These are phyloP conservation scores for Apogon hyalosoma DNA, from an alignment of 2,797 vertebrate genomes.

Conservation along the genomic window DNA sequence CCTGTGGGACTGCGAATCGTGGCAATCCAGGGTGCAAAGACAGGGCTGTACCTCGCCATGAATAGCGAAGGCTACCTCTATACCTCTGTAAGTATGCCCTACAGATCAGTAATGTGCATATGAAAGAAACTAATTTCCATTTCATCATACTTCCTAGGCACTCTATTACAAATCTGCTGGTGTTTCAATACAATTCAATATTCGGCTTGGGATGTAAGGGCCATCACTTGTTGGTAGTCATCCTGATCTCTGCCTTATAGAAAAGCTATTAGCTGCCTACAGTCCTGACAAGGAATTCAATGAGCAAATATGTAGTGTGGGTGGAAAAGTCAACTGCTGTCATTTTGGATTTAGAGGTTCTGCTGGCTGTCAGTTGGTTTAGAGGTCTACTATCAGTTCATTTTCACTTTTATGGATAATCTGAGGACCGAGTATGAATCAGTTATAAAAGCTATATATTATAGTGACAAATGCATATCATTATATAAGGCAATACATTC, in stretches of 20 bases:
- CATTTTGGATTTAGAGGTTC: constrained; percentile 32
- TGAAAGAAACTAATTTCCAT: constrained; percentile 2
- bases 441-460: not conserved
- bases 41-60: constrained; percentile 96
- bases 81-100: constrained; percentile 81
- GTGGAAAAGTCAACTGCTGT: constrained; percentile 16
- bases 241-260: constrained; percentile 29
- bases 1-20: constrained; percentile 98
- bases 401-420: constrained; percentile 12
- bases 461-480: constrained; percentile 4
- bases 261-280: constrained; percentile 19
- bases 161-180: not conserved
- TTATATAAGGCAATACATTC: constrained; percentile 10
- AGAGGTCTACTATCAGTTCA: constrained; percentile 3
- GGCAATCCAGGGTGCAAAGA: constrained; percentile 98
- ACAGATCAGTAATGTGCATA: constrained; percentile 16
- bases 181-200: constrained; percentile 15
- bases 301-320: constrained; percentile 10
- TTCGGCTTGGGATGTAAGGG: constrained; percentile 12
- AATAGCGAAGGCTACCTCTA: constrained; percentile 96
- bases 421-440: not conserved
- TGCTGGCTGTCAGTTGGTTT: constrained; percentile 17
- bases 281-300: constrained; percentile 18
- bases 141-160: constrained; percentile 7
- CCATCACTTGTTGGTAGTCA: constrained; percentile 16